Percentiles rank a stretch among this genome's conserved stretches.
phyloP scores from a whole-genome alignment of 2,888 invertebrate species.

The Epinotia ramella region DNA sequence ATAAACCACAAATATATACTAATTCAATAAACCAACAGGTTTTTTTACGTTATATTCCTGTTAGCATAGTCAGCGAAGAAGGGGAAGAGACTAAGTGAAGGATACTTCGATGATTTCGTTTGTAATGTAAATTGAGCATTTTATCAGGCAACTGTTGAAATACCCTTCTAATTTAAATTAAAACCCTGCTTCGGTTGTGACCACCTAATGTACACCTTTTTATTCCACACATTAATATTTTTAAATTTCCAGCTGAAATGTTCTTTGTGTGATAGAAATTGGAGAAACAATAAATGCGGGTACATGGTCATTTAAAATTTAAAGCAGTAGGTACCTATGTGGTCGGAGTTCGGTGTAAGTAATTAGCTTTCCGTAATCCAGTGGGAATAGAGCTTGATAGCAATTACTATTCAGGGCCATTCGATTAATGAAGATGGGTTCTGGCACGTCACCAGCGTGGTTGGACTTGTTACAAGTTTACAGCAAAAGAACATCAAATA shows the following conservation, averaged over 20 bases:
- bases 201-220: conserved; percentile 1
- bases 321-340: conserved; percentile 15
- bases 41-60: no score
- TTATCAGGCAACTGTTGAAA: no score
- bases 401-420: conserved; percentile 31
- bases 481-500: neutral
- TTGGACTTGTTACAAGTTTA: conserved; percentile 10
- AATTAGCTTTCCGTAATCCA: conserved; percentile 32
- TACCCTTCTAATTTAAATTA: no score
- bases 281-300: conserved; percentile 12
- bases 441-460: conserved; percentile 13
- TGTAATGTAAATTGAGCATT: no score
- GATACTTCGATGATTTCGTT: no score
- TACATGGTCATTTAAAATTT: conserved; percentile 22
- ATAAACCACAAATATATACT: no score
- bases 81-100: no score
- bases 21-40: no score
- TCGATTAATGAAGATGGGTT: conserved; percentile 22
- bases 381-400: conserved; percentile 23
- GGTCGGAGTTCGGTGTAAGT: conserved; percentile 30
- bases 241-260: conserved; percentile 8
- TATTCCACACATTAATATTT: conserved; percentile 14
- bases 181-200: neutral
- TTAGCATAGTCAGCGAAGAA: no score
- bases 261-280: conserved; percentile 23